Conservation (phyloP, 1,140 invertebrate genomes). For the Plodia interpunctella region DNA sequence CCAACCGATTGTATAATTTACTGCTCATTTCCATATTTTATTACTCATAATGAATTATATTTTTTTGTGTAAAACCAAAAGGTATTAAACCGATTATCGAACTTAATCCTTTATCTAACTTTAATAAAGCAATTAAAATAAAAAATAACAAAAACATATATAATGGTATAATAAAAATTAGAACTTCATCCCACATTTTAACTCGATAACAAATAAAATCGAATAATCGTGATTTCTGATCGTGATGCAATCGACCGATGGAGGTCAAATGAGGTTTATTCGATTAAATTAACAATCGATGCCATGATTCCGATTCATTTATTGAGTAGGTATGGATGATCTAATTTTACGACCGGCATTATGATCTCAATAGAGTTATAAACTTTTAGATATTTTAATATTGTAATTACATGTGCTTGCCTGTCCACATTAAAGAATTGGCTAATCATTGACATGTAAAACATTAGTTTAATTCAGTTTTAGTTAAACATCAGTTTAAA, state of each 20-base stretch:
- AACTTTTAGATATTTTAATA: constrained; percentile 15
- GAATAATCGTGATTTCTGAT: constrained; percentile 24
- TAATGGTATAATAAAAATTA: constrained; percentile 6
- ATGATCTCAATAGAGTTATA: constrained; percentile 30
- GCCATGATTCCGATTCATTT: constrained; percentile 41
- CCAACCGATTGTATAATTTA: too few species aligned
- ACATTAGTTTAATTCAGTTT: too few species aligned
- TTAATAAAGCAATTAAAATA: constrained; percentile 1
- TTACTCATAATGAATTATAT: too few species aligned
- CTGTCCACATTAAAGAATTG: too few species aligned
- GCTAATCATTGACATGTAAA: too few species aligned
- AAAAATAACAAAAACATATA: constrained; percentile 12
- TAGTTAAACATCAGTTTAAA: too few species aligned
- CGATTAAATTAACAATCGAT: constrained; percentile 49
- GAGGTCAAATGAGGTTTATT: constrained; percentile 28
- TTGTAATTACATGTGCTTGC: too few species aligned
- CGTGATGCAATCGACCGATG: constrained; percentile 31
- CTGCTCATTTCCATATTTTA: too few species aligned
- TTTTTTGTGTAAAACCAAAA: too few species aligned
- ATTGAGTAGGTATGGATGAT: constrained; percentile 48
- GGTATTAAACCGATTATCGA: too few species aligned
- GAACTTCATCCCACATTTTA: not conserved
- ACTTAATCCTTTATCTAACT: too few species aligned
- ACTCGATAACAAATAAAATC: constrained; percentile 9
- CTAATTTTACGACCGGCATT: constrained; percentile 49